phyloP scores from a whole-genome alignment of 2,797 vertebrate genomes.

The Moxostoma hubbsi region DNA sequence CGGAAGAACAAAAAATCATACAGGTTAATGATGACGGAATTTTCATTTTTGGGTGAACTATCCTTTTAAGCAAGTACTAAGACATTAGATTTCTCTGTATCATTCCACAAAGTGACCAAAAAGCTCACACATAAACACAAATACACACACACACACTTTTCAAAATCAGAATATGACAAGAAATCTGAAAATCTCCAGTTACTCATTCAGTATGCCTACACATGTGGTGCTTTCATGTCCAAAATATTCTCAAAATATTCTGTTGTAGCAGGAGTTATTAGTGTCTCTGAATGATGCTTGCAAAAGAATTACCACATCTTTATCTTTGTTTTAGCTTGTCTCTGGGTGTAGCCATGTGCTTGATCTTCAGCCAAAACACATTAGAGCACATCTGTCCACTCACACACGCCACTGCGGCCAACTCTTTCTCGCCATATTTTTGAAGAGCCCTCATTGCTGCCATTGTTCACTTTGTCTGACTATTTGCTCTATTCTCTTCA shows the following conservation, averaged over 20 bases:
- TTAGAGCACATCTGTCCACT: conserved; percentile 83
- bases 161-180: neutral
- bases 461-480: conserved; percentile 61
- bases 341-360: conserved; percentile 62
- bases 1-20: no score
- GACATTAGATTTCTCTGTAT: neutral
- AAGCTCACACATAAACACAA: neutral
- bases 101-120: conserved; percentile 23
- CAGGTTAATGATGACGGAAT: no score
- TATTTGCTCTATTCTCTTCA: conserved; percentile 57
- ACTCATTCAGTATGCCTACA: conserved; percentile 24
- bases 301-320: conserved; percentile 61
- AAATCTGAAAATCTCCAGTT: conserved; percentile 29
- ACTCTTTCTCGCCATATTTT: conserved; percentile 60
- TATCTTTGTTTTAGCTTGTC: conserved; percentile 70
- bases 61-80: neutral
- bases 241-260: conserved; percentile 49
- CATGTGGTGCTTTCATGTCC: conserved; percentile 33
- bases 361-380: conserved; percentile 78
- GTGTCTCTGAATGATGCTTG: conserved; percentile 60
- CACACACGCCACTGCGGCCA: conserved; percentile 63
- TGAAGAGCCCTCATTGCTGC: conserved; percentile 62
- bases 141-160: conserved; percentile 2
- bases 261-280: conserved; percentile 55
- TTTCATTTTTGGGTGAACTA: no score